phyloP scores from a whole-genome alignment of 1,140 invertebrate species.

The Proctacanthus coquilletti region DNA sequence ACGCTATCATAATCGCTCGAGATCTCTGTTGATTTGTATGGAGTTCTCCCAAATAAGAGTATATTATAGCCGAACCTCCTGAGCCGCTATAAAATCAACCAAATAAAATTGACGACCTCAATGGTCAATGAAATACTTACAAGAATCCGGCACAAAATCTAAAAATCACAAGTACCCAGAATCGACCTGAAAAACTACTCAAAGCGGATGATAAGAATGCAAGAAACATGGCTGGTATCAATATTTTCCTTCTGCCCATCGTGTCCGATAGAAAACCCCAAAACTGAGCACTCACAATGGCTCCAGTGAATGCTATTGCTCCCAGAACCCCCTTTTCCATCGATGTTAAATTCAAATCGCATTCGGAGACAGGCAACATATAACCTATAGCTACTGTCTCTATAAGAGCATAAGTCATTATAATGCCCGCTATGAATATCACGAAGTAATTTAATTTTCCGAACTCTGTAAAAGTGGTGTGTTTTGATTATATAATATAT shows the following conservation, averaged over 20 bases:
- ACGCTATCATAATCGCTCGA: conserved; percentile 11
- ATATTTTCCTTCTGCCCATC: conserved; percentile 45
- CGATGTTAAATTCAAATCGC: conserved; percentile 42
- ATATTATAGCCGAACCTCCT: conserved; percentile 13
- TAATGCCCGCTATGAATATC: conserved; percentile 35
- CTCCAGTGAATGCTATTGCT: conserved; percentile 44
- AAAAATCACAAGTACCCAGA: conserved; percentile 43
- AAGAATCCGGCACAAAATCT: conserved; percentile 54
- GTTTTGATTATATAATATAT: conserved; percentile 6
- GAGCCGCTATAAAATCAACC: conserved; percentile 11
- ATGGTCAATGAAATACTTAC: conserved; percentile 33
- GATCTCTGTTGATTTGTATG: conserved; percentile 11
- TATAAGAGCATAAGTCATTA: conserved; percentile 40
- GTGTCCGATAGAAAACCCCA: conserved; percentile 67
- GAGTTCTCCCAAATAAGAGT: conserved; percentile 22
- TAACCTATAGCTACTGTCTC: conserved; percentile 47
- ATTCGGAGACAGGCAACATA: conserved; percentile 46
- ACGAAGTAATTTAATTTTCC: conserved; percentile 46
- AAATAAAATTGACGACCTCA: conserved; percentile 2
- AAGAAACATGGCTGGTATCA: conserved; percentile 47
- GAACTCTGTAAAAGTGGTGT: conserved; percentile 33
- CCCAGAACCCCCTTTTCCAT: conserved; percentile 44
- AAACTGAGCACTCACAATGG: conserved; percentile 37
- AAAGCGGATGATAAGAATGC: conserved; percentile 45
- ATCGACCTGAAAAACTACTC: conserved; percentile 47